These are phyloP conservation scores for Meghimatium bilineatum DNA, from an alignment of 2,888 invertebrate genomes.

Conservation along the genomic window DNA sequence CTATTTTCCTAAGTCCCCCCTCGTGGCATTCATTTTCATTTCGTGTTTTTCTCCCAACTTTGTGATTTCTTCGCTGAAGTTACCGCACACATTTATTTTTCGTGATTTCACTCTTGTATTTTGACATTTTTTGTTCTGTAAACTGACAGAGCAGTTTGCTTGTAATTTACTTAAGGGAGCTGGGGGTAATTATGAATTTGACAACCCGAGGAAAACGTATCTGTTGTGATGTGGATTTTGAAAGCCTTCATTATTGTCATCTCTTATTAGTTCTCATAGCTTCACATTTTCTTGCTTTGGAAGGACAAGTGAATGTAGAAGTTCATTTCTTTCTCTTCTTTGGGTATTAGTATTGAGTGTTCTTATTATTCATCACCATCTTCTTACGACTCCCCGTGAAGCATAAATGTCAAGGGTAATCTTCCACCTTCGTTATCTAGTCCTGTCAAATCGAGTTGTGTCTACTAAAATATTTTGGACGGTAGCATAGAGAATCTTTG, in stretches of 20 bases:
- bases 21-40: not conserved
- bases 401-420: too few relatives aligned
- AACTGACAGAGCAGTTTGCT: slow-evolving; percentile 35
- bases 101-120: slow-evolving; percentile 13
- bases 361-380: too few relatives aligned
- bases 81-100: slow-evolving; percentile 25
- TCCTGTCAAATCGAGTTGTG: too few relatives aligned
- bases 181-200: slow-evolving; percentile 29
- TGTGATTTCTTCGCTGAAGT: not conserved
- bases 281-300: not conserved
- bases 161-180: slow-evolving; percentile 23
- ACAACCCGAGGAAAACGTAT: not conserved
- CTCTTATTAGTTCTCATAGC: not conserved
- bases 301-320: too few relatives aligned
- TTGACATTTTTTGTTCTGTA: slow-evolving; percentile 34
- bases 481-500: too few relatives aligned
- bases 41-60: not conserved
- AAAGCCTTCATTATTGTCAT: slow-evolving; percentile 23
- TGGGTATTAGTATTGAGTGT: too few relatives aligned
- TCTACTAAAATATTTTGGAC: too few relatives aligned
- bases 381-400: too few relatives aligned
- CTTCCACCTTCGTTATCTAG: too few relatives aligned
- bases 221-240: slow-evolving; percentile 23
- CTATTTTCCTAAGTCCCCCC: slow-evolving; percentile 11
- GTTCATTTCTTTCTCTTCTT: too few relatives aligned